Conservation (phyloP, 2,888 invertebrate genomes). For the Thymelicus lineola region DNA sequence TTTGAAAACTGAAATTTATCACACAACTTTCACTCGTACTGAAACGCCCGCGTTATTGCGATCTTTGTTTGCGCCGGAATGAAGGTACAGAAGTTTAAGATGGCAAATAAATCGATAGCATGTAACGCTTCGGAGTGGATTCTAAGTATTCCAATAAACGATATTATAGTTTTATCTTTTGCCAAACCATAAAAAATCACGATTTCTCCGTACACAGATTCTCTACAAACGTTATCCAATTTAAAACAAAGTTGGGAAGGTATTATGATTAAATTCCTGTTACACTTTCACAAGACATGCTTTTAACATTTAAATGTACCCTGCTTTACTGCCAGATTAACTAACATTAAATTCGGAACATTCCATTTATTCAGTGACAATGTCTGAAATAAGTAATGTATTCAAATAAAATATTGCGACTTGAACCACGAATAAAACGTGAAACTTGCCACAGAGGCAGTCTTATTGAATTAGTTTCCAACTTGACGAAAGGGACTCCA, state of each 20-base stretch:
- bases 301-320: constrained; percentile 5
- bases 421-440: constrained; percentile 32
- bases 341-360: not conserved
- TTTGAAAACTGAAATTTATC: constrained; percentile 27
- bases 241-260: too few species aligned
- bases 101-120: too few species aligned
- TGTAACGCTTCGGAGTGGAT: too few species aligned
- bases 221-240: too few species aligned
- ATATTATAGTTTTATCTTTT: too few species aligned
- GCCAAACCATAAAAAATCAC: too few species aligned
- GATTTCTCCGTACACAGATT: too few species aligned
- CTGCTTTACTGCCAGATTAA: not conserved
- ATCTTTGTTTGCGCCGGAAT: not conserved
- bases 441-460: constrained; percentile 39
- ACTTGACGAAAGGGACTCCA: constrained; percentile 56
- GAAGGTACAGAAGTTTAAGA: not conserved
- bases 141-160: too few species aligned
- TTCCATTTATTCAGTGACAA: constrained; percentile 18
- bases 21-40: constrained; percentile 15
- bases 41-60: constrained; percentile 1
- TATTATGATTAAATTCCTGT: too few species aligned
- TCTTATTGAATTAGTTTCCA: constrained; percentile 67
- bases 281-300: too few species aligned
- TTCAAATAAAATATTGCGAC: constrained; percentile 35
- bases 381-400: constrained; percentile 25